Base-by-base conservation (phyloP, 1,140 invertebrate genomes). In the Gryllus bimaculatus region DNA sequence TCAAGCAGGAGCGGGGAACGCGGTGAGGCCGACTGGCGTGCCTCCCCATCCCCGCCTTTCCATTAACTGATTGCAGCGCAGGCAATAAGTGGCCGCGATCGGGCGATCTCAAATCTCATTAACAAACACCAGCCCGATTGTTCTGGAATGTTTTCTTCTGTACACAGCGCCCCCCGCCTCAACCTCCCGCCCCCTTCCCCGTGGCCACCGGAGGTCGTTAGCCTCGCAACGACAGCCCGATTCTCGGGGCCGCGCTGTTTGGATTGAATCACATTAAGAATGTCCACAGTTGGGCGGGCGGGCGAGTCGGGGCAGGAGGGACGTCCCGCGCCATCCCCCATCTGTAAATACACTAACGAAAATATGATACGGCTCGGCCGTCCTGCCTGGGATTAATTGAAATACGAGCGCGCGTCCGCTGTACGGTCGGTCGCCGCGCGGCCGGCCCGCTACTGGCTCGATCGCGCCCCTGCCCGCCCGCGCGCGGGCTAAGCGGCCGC, bases 71-170 rank as follows among this genome's bases (percentile, higher is more conserved):
- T 66, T 66, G 54, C 54, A 10, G 54, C 10, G 54, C 18, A 18
- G 54, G 54, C 54, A 66, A 66, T 66, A 66, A 66, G 54, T 66
- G 54, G 54, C 54, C 54, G 18, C 54, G 54, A 66, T 66, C 54
- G 54, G 54, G 2, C 10, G 54, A 66, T 66, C 54, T 66, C 54
- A 66, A 66, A 66, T 66, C 54, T 66, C 54, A 66, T 66, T 66
- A 66, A 66, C 54, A 66, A 66, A 66, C 18, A 66, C 54, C 10
- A 18, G 54, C 54, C 18, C 54, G 54, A 66, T 66, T 66, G 54
- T 66, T 66, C 54, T 18, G 54, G 54, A 66, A 66, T 66, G 54
- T 66, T 66, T 66, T 66, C 54, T 66, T 66, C 54, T 66, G 54
- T 66, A 66, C 54, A 66, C 18, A 66, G 54, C 10, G 18, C 10